Base-by-base conservation (phyloP, 2,888 invertebrate genomes). In the Sminthurides aquaticus region DNA sequence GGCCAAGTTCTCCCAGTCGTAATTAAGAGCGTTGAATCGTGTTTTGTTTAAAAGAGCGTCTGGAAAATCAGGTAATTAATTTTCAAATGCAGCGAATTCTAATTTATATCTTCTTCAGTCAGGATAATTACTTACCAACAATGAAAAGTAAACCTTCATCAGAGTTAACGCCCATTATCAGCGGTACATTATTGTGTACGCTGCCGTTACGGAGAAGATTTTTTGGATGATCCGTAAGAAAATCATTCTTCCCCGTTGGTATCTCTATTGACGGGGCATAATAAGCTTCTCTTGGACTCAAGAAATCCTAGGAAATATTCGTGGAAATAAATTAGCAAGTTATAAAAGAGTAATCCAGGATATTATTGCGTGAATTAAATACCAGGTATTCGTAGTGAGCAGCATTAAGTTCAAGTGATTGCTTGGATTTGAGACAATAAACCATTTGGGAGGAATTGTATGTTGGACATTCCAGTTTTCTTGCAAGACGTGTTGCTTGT, bases 101-200 rank as follows among this genome's bases (percentile, higher is more conserved):
- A 11, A n/a, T n/a, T n/a, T n/a, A n/a, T n/a, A n/a, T n/a, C n/a
- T 15, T 34, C 15, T 34, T 34, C 43, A 34, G 15, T 34, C n/a
- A n/a, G n/a, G n/a, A n/a, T n/a, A n/a, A n/a, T n/a, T n/a, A n/a
- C 43, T 52, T 55, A 55, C 55, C 27, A 8, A 59, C 59, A n/a
- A 60, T 61, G 49, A 57, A 57, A 24, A 62, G 26, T 1, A 70
- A 56, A n/a, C 70, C 70, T 58, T 68, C 70, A 8, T 64, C 67
- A n/a, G 62, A 49, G 57, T 70, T 70, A 3, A 67, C 68, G 3
- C 70, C 70, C 20, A 60, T 64, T n/a, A 70, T 63, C 65, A 68
- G 65, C 0, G 68, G 68, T 1, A 70, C 60, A n/a, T n/a, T n/a
- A 22, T 59, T 61, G 2, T 65, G 54, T 27, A 67, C 63, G 24